Evolutionary conservation across 2,888 invertebrate genomes (phyloP), one percentile per base, ranked within the genome.

Genomic region (Tiliacea citrago): DNA sequence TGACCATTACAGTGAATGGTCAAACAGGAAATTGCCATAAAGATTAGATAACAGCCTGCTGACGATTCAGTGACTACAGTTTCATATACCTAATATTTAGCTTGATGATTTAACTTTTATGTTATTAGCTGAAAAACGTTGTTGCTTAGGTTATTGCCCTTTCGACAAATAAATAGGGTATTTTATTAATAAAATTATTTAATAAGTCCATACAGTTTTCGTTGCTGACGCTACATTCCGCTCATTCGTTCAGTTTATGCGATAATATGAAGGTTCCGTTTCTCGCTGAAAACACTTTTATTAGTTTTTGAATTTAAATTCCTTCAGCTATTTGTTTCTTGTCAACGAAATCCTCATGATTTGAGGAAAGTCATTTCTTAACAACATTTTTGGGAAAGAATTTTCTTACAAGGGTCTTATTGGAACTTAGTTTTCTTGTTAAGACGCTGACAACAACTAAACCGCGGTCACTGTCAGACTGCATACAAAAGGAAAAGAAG

Each of bases 181-280:
- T 45, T 62, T n/a, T 53, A 53, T n/a, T n/a, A n/a, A n/a, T n/a
- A n/a, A 29, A 2, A 51, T n/a, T n/a, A 53, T 53, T 53, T 53
- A n/a, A 12, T n/a, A 57, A 24, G 4, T 10, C 18, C 16, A 18
- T 29, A 58, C 4, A 12, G 49, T 58, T 72, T 75, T 42, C 75
- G 79, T 77, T 91, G 86, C 87, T 39, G 63, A 71, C 91, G 60
- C 74, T 92, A 89, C 90, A 24, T 12, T 7, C 24, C 47, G 66
- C 18, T 82, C 85, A 82, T 78, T 88, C 86, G 83, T 91, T 87
- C 89, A 90, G 90, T 90, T 88, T 86, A 92, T 91, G 89, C 87
- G 92, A 90, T 90, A 87, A 90, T 90, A 90, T 91, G 88, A 90
- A 86, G 85, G 87, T 80, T 82, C 82, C 87, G 85, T 81, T 82